These are phyloP conservation scores for Nebria brevicollis DNA, from an alignment of 2,888 invertebrate genomes.

Conservation along the genomic window DNA sequence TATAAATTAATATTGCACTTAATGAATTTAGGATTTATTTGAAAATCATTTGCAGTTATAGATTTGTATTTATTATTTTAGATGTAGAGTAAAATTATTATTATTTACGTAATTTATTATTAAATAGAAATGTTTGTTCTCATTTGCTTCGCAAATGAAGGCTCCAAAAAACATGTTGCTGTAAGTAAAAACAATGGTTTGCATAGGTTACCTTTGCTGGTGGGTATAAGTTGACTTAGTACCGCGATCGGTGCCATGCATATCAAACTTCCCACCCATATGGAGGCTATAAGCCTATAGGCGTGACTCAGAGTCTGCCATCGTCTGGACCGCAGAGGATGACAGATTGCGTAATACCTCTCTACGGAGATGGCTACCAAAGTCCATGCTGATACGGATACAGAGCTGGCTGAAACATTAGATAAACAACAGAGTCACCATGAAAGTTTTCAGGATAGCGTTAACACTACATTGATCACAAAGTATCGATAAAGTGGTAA, in stretches of 20 bases:
- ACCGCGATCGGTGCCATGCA: conserved; percentile 74
- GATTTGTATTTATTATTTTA: no score
- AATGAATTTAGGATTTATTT: no score
- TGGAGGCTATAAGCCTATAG: conserved; percentile 73
- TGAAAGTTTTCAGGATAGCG: not conserved
- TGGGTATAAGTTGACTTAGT: conserved; percentile 69
- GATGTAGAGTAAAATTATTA: no score
- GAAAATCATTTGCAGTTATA: no score
- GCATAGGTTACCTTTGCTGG: conserved; percentile 57
- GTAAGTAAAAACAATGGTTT: not conserved
- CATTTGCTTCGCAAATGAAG: no score
- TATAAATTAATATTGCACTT: no score
- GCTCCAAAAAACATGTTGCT: not conserved
- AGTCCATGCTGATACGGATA: conserved; percentile 81
- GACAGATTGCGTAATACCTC: conserved; percentile 82
- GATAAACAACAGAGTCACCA: not conserved
- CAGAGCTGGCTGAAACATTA: conserved; percentile 73
- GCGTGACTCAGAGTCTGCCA: conserved; percentile 83
- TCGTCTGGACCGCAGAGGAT: conserved; percentile 75
- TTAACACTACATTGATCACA: not conserved
- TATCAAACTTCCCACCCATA: conserved; percentile 73
- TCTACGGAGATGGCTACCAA: conserved; percentile 82
- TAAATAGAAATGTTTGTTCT: no score
- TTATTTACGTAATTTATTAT: no score
- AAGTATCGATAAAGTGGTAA: not conserved